phyloP scores from a whole-genome alignment of 2,797 vertebrate species.

The Liasis olivaceus region DNA sequence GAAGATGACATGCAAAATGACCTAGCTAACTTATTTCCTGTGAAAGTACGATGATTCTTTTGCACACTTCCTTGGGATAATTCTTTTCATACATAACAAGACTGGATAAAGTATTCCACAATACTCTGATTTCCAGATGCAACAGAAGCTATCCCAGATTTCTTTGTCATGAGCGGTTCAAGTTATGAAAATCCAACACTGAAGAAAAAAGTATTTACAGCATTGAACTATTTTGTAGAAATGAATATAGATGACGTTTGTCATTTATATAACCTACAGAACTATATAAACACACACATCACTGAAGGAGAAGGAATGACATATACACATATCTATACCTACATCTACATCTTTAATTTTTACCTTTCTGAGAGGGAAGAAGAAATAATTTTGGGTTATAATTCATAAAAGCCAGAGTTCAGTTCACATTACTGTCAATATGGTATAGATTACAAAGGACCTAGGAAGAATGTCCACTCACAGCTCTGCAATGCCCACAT shows the following conservation, averaged over 20 bases:
- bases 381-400: not conserved
- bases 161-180: not conserved
- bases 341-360: not conserved
- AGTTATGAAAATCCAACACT: not conserved
- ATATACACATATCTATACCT: not conserved
- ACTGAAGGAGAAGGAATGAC: not conserved
- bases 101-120: not conserved
- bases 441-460: not conserved
- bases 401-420: not conserved
- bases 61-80: not conserved
- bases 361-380: not conserved
- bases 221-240: not conserved
- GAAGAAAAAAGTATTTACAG: not conserved
- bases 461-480: not conserved
- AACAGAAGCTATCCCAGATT: not conserved
- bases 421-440: not conserved
- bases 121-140: not conserved
- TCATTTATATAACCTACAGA: not conserved
- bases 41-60: not conserved
- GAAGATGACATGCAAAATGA: not conserved
- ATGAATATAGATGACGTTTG: not conserved
- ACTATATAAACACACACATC: not conserved
- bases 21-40: not conserved
- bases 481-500: not conserved
- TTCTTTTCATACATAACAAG: not conserved